Evolutionary conservation across 2,888 invertebrate genomes (phyloP), one percentile per base, ranked within the genome.

Genomic region (Spilarctia lutea): DNA sequence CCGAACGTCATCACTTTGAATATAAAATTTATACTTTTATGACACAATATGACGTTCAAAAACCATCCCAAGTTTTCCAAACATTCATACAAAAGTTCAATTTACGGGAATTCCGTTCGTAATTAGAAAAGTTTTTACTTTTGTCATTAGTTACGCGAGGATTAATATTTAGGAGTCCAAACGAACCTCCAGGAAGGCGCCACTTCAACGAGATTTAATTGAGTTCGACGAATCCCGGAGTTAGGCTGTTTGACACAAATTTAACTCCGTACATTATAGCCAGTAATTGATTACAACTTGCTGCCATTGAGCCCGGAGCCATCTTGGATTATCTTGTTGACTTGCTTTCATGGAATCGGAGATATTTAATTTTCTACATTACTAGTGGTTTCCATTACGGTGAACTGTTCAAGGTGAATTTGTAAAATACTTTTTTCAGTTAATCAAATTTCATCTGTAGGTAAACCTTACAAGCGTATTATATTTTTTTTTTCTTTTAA

Each of bases 141-240:
- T 79, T 80, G 84, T 81, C 80, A 79, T 80, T 84, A 78, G 78
- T 81, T 78, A 83, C 77, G 72, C 65, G 67, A 73, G 70, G 83
- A 86, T 87, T 87, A 82, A 86, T 86, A 85, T 84, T 85, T 82
- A 83, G 86, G 82, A 88, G 85, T 87, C 82, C 60, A 39, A 42
- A 70, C 70, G 42, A 42, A 71, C 71, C 42, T 71, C 42, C 63
- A 71, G 45, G 27, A 71, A 63, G 63, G 63, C 63, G 63, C 42
- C 63, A 71, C 42, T 71, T 71, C 71, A 63, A 63, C 63, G 42
- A 42, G 71, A 71, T 42, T 83, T 85, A 85, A 85, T 85, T 83
- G 77, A 81, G 42, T 71, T 63, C 42, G 42, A 60, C 42, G 42
- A 42, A 30, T 70, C 30, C 30, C 20, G 76, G 52, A 75, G 72